Base-by-base conservation (phyloP, 2,113 vertebrate genomes). In the Leptobrachium ailaonicum region DNA sequence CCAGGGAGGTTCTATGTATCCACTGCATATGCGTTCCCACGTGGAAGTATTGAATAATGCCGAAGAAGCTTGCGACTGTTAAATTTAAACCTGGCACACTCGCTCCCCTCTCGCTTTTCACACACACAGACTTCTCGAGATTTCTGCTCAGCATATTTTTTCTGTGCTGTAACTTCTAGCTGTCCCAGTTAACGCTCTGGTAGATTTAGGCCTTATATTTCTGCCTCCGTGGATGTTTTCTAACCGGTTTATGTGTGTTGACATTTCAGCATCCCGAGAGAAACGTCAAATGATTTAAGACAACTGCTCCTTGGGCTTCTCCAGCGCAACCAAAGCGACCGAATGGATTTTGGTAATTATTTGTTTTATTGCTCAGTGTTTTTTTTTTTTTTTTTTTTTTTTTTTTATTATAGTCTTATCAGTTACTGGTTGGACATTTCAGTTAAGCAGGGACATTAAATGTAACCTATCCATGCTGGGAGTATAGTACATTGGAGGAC, bases 291-390 rank as follows among this genome's bases (percentile, higher is more conserved):
- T 69, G 91, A 95, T 12, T 88, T 99, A 69, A 90, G 93, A 73
- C 93, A 97, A 79, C 90, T 99, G 54, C 92, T 99, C 12, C 85
- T 96, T 79, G 93, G 96, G 2, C 93, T 99, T 66, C 73, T 99
- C 56, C 94, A 96, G 86, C 94, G 95, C 6, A 98, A 95, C 82
- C 93, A 95, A 64, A 94, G 90, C 78, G 93, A 98, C 66, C 93
- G 97, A 41, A 96, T 99, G 89, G 93, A 94, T 84, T 99, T 98
- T 0, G 95, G 97, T 98, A 87, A 92, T 87, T 41, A 83, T 77
- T 53, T 75, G 1, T 62, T 64, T 12, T 42, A 4, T 47, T 10
- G 32, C 20, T 8, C 12, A 32, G 13, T 62, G 2, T 20, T 41
- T 74, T 2, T 58, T 32, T 58, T 56, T 58, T 1, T 50, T 1